Conservation (phyloP, 2,113 vertebrate species). For the Tylochromis polylepis region DNA sequence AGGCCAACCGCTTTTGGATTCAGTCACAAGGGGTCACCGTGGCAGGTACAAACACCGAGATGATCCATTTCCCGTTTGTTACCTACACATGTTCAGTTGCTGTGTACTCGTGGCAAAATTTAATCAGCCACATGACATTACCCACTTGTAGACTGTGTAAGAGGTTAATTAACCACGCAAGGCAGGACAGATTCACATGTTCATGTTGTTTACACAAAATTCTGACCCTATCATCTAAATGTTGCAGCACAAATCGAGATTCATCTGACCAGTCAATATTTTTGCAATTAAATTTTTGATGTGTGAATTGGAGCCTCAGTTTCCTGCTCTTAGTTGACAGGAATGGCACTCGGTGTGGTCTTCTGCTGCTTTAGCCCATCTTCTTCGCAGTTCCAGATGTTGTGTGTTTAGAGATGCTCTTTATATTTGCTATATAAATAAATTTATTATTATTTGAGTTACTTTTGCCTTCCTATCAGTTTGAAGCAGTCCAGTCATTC, state of each 20-base stretch:
- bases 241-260: not conserved
- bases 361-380: not conserved
- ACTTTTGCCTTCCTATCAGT: not conserved
- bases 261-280: not conserved
- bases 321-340: not conserved
- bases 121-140: not conserved
- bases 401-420: not conserved
- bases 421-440: not conserved
- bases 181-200: not conserved
- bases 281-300: not conserved
- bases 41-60: not conserved
- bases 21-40: not conserved
- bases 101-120: not conserved
- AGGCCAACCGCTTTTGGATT: not conserved
- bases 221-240: no score
- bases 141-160: not conserved
- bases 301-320: not conserved
- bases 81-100: not conserved
- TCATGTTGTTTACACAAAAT: not conserved
- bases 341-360: not conserved
- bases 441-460: not conserved
- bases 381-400: fast-evolving
- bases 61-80: not conserved
- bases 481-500: not conserved
- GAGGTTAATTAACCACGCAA: not conserved